Conservation (phyloP, 1,140 invertebrate genomes). For the Octopus sinensis region DNA sequence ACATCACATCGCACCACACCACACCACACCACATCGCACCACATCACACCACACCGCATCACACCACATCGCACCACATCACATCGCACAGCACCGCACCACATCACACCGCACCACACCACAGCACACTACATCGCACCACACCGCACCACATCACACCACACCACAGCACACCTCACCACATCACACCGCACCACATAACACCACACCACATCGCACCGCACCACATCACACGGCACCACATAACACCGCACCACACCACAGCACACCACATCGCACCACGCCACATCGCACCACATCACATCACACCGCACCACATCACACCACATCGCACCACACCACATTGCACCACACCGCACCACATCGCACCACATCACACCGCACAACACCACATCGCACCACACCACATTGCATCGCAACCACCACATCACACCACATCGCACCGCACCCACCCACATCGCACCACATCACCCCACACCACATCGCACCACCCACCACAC, state of each 20-base stretch:
- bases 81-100: conserved; percentile 24
- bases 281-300: conserved; percentile 25
- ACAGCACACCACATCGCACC: conserved; percentile 22
- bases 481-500: no score
- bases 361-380: conserved; percentile 16
- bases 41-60: conserved; percentile 22
- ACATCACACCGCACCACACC: conserved; percentile 21
- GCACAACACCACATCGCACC: conserved; percentile 23
- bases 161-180: no score
- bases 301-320: conserved; percentile 21
- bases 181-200: conserved; percentile 19
- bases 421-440: no score
- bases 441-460: no score
- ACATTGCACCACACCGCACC: conserved; percentile 10
- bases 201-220: no score
- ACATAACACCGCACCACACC: no score
- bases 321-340: conserved; percentile 13
- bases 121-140: conserved; percentile 17
- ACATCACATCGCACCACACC: no score
- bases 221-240: no score
- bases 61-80: conserved; percentile 20
- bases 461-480: no score
- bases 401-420: no score
- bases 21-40: conserved; percentile 7
- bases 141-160: conserved; percentile 21